phyloP scores from a whole-genome alignment of 2,113 vertebrate species.

The Lamprotornis superbus region DNA sequence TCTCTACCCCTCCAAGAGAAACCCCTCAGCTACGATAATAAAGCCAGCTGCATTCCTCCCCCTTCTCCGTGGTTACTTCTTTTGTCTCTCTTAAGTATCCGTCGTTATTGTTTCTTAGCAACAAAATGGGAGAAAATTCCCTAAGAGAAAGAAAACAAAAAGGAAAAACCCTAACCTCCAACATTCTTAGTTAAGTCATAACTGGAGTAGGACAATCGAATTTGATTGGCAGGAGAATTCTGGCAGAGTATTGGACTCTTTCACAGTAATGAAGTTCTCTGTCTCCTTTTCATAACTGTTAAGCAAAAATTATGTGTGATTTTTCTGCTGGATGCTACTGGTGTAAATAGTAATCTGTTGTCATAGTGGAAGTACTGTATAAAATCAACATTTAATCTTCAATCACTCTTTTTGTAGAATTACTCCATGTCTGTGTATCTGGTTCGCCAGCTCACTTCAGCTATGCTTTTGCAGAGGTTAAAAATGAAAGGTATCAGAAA shows the following conservation, averaged over 20 bases:
- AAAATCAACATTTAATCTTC: constrained; percentile 61
- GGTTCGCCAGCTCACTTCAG: constrained; percentile 93
- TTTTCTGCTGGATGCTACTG: neutral
- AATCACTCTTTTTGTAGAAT: constrained; percentile 78
- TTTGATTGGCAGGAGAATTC: neutral
- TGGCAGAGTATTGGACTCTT: neutral
- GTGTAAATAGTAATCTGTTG: neutral
- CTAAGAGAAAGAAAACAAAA: neutral
- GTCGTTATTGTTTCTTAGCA: neutral
- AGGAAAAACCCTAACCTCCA: neutral
- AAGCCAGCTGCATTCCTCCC: neutral
- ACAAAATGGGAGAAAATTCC: neutral
- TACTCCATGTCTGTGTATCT: constrained; percentile 97
- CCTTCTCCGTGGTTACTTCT: neutral
- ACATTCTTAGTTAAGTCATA: neutral
- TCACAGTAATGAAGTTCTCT: neutral
- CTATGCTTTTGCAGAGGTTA: constrained; percentile 91
- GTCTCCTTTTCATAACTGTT: neutral
- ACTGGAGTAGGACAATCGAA: neutral
- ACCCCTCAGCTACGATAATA: neutral
- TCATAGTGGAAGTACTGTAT: neutral
- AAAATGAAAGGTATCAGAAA: constrained; percentile 97
- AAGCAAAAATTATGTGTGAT: neutral
- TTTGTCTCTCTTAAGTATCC: neutral
- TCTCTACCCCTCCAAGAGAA: neutral